Evolutionary conservation across 2,797 vertebrate genomes (phyloP).

Genomic region (Parambassis ranga): DNA sequence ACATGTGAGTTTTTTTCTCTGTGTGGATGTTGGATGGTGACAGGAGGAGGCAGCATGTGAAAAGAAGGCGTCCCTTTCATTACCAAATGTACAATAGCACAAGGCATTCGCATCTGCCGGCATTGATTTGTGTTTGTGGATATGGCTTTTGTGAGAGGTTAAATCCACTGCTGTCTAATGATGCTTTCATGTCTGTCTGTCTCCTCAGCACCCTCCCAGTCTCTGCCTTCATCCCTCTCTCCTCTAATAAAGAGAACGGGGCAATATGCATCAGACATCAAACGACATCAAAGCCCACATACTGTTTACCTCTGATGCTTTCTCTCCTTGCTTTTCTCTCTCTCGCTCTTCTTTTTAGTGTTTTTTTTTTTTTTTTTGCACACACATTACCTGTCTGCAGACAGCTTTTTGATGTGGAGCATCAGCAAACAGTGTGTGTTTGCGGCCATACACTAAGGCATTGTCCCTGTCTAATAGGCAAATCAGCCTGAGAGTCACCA

Average conservation of each 20-base stretch:
- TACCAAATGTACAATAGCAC: not conserved
- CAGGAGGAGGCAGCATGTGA: not conserved
- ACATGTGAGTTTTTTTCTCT: not conserved
- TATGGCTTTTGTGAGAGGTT: conserved; percentile 67
- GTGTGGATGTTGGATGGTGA: not conserved
- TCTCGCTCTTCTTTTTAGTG: conserved; percentile 34
- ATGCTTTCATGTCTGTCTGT: conserved; percentile 66
- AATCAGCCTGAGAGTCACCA: conserved; percentile 7
- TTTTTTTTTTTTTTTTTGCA: conserved; percentile 36
- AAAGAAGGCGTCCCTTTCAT: conserved; percentile 18
- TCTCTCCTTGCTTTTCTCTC: conserved; percentile 34
- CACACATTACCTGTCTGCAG: conserved; percentile 59
- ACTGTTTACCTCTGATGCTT: conserved; percentile 48
- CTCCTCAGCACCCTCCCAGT: conserved; percentile 45
- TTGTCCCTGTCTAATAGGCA: conserved; percentile 12
- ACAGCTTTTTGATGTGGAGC: conserved; percentile 67
- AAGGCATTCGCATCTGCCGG: conserved; percentile 28
- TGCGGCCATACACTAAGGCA: conserved; percentile 5
- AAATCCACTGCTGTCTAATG: conserved; percentile 68
- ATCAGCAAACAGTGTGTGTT: conserved; percentile 3
- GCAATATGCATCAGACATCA: conserved; percentile 69
- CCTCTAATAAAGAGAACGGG: conserved; percentile 53
- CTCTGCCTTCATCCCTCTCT: conserved; percentile 33
- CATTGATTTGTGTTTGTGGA: conserved; percentile 51
- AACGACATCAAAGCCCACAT: conserved; percentile 69